These are phyloP conservation scores for Drosophila birchii DNA, from an alignment of 2,888 invertebrate genomes.

Conservation along the genomic window DNA sequence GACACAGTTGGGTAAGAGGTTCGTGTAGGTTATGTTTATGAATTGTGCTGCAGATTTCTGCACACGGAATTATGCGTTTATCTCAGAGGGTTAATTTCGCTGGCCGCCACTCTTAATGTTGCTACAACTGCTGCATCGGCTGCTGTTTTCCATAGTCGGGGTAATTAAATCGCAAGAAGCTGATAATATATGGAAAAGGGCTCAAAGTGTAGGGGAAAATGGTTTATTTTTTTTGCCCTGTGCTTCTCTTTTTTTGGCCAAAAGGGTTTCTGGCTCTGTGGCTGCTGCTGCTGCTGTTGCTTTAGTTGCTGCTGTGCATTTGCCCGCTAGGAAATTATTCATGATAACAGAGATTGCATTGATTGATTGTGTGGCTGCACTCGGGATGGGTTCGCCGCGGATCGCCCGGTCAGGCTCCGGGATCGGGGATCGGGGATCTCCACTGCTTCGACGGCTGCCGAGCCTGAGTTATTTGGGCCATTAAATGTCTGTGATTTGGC, in stretches of 20 bases:
- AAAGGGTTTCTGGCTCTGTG: conserved; percentile 52
- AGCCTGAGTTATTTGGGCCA: conserved; percentile 71
- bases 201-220: conserved; percentile 43
- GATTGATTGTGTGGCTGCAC: conserved; percentile 70
- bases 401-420: conserved; percentile 14
- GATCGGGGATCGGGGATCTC: conserved; percentile 24
- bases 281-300: conserved; percentile 10
- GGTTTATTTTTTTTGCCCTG: conserved; percentile 34
- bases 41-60: conserved; percentile 66
- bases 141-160: conserved; percentile 58
- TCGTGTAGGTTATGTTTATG: conserved; percentile 65
- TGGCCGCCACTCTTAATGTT: conserved; percentile 30
- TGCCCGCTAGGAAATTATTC: conserved; percentile 79
- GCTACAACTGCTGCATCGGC: conserved; percentile 33
- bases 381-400: conserved; percentile 40
- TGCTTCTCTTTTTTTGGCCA: conserved; percentile 32
- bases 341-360: conserved; percentile 79
- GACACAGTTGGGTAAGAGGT: conserved; percentile 19
- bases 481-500: conserved; percentile 74
- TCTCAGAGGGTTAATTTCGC: conserved; percentile 66
- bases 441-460: conserved; percentile 42
- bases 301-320: conserved; percentile 58
- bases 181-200: conserved; percentile 60
- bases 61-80: conserved; percentile 68
- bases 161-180: conserved; percentile 76